Evolutionary conservation across 2,888 invertebrate genomes (phyloP).

Genomic region (Drosophila quinaria): DNA sequence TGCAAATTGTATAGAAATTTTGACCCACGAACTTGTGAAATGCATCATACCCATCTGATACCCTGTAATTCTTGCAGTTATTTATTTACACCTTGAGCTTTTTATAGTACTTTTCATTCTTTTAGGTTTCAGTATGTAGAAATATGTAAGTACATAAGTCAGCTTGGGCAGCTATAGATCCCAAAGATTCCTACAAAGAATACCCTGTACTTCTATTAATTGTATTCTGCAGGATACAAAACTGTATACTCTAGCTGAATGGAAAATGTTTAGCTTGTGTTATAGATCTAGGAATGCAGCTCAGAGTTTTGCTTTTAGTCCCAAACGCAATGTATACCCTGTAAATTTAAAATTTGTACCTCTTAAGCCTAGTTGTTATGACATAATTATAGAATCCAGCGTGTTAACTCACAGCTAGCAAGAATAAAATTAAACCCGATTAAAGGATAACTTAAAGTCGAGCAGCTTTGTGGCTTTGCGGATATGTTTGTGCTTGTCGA

Average conservation of each 20-base stretch:
- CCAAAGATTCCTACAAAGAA: neutral
- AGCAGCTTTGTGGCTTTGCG: neutral
- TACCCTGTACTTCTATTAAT: neutral
- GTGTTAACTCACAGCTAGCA: neutral
- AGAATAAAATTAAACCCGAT: too few relatives aligned
- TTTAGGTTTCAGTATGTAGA: too few relatives aligned
- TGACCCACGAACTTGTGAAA: neutral
- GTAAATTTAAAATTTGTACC: neutral
- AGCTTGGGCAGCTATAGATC: neutral
- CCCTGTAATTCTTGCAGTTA: neutral
- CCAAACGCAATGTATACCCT: neutral
- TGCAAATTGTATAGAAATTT: neutral
- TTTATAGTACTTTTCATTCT: too few relatives aligned
- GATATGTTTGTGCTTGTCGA: slow-evolving; percentile 24
- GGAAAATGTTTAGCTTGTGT: neutral
- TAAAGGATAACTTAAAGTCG: slow-evolving; percentile 11
- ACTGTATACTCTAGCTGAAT: neutral
- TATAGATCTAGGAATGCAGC: neutral
- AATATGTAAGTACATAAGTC: too few relatives aligned
- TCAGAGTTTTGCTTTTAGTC: neutral
- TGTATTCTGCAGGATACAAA: neutral
- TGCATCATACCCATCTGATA: neutral
- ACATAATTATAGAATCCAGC: neutral
- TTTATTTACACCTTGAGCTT: too few relatives aligned
- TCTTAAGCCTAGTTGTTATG: neutral